Evolutionary conservation across 2,888 invertebrate genomes (phyloP).

Genomic region (Notodonta ziczac): DNA sequence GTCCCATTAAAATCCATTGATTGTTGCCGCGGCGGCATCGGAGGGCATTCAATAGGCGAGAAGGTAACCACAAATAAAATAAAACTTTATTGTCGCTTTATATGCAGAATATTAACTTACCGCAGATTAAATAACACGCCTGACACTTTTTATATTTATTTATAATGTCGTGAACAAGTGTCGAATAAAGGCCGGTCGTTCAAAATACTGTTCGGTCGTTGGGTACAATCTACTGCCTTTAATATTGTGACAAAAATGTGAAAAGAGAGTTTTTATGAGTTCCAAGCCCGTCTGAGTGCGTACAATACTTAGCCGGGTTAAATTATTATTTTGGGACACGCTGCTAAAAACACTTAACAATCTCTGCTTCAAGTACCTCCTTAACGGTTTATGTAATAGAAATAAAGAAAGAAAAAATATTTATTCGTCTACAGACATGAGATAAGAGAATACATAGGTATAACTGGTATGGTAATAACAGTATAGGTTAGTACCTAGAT

Average conservation of each 20-base stretch:
- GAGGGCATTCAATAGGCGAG: slow-evolving; percentile 57
- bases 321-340: slow-evolving; percentile 3
- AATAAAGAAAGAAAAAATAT: too few species aligned
- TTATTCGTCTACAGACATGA: too few species aligned
- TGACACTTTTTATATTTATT: slow-evolving; percentile 24
- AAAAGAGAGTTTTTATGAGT: slow-evolving; percentile 1
- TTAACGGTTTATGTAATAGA: too few species aligned
- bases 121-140: slow-evolving; percentile 41
- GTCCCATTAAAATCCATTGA: slow-evolving; percentile 76
- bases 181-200: slow-evolving; percentile 3
- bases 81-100: slow-evolving; percentile 41
- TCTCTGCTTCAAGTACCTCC: background rate
- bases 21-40: slow-evolving; percentile 53
- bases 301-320: background rate
- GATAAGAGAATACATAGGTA: too few species aligned
- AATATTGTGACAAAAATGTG: slow-evolving; percentile 4
- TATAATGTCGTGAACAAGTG: slow-evolving; percentile 7
- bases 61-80: slow-evolving; percentile 55
- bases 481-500: too few species aligned
- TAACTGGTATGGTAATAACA: too few species aligned
- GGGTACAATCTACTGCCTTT: slow-evolving; percentile 1
- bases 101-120: slow-evolving; percentile 46
- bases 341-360: background rate
- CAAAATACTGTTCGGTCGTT: slow-evolving; percentile 1
- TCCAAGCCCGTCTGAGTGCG: slow-evolving; percentile 1